Evolutionary conservation across 2,113 vertebrate species (phyloP).

Genomic region (Daboia siamensis): DNA sequence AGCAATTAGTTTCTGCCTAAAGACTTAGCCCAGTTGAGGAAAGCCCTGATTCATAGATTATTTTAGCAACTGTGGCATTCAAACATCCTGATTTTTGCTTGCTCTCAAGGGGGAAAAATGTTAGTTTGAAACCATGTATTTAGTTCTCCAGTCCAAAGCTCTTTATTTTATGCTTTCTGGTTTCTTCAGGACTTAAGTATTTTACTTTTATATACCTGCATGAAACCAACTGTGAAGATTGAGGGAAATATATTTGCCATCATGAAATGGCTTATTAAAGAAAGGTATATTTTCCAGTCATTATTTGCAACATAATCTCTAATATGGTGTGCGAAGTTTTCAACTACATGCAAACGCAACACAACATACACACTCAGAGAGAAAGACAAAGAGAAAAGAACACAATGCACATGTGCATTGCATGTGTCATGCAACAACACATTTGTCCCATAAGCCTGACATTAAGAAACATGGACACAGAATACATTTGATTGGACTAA

Average conservation of each 20-base stretch:
- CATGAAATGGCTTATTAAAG: slow-evolving; percentile 50
- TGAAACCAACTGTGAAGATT: slow-evolving; percentile 56
- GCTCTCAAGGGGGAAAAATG: slow-evolving; percentile 52
- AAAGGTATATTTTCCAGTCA: slow-evolving; percentile 47
- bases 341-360: neutral
- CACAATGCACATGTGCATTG: slow-evolving; percentile 35
- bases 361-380: neutral
- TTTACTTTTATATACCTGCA: slow-evolving; percentile 51
- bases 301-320: slow-evolving; percentile 54
- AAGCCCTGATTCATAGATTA: slow-evolving; percentile 74
- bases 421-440: slow-evolving; percentile 48
- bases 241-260: slow-evolving; percentile 57
- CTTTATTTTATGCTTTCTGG: slow-evolving; percentile 58
- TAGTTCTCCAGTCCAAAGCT: slow-evolving; percentile 54
- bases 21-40: slow-evolving; percentile 72
- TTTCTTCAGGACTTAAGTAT: slow-evolving; percentile 45
- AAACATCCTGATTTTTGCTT: slow-evolving; percentile 65
- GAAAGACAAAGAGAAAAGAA: neutral
- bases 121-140: slow-evolving; percentile 62
- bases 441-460: slow-evolving; percentile 33
- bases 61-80: slow-evolving; percentile 72
- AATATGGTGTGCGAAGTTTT: slow-evolving; percentile 10
- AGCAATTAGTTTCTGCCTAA: slow-evolving; percentile 79
- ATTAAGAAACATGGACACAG: slow-evolving; percentile 36
- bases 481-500: slow-evolving; percentile 52